Conservation (phyloP, 1,140 invertebrate species). For the Drosophila kurseongensis region DNA sequence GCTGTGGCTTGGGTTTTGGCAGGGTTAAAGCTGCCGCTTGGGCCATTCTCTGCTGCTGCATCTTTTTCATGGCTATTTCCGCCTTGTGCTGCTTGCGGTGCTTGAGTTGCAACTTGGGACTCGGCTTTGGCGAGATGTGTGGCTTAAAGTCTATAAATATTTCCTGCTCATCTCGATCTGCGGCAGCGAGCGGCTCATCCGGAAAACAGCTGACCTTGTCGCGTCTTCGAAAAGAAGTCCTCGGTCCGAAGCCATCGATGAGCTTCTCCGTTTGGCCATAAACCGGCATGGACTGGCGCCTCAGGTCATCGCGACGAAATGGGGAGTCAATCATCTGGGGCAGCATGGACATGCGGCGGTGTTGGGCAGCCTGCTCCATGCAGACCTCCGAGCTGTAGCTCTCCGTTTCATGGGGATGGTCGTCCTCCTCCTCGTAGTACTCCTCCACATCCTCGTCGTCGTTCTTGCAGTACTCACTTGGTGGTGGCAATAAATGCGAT, state of each 20-base stretch:
- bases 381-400: conserved; percentile 68
- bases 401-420: conserved; percentile 54
- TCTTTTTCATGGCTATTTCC: conserved; percentile 70
- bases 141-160: conserved; percentile 95
- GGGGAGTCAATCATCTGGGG: conserved; percentile 65
- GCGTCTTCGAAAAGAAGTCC: conserved; percentile 66
- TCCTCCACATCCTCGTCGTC: conserved; percentile 64
- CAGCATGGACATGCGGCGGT: conserved; percentile 74
- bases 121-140: conserved; percentile 87
- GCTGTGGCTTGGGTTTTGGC: conserved; percentile 54
- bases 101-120: conserved; percentile 85
- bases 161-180: conserved; percentile 87
- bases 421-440: conserved; percentile 57
- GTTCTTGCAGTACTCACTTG: conserved; percentile 74
- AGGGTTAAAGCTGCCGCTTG: conserved; percentile 65
- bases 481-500: conserved; percentile 71
- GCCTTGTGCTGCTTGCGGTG: conserved; percentile 76
- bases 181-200: conserved; percentile 21
- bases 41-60: conserved; percentile 66
- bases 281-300: conserved; percentile 77
- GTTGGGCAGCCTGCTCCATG: conserved; percentile 52
- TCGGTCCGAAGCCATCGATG: conserved; percentile 73
- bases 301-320: conserved; percentile 69
- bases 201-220: conserved; percentile 77
- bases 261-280: conserved; percentile 79